Percentiles rank a stretch among this genome's conserved stretches.
These are phyloP conservation scores for Chrysogorgia sp. DNA, from an alignment of 92 coral and sea anemone species.

Conservation along the genomic window DNA sequence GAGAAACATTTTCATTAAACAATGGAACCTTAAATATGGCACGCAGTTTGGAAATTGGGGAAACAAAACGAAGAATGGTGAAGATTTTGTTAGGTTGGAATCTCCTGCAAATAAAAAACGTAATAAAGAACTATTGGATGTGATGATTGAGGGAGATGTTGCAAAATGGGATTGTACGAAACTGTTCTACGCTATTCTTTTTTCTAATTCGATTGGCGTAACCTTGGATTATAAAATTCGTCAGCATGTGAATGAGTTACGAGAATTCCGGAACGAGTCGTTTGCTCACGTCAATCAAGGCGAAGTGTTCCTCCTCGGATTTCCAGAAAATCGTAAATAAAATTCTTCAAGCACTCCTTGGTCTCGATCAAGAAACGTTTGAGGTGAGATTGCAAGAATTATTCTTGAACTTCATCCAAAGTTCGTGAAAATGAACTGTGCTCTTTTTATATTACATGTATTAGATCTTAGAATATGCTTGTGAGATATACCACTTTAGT, in stretches of 20 bases:
- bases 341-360: slow-evolving; percentile 24
- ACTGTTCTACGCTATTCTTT: slow-evolving; percentile 58
- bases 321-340: slow-evolving; percentile 27
- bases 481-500: too few relatives aligned
- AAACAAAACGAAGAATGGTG: slow-evolving; percentile 17
- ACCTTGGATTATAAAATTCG: slow-evolving; percentile 3
- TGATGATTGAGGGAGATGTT: slow-evolving; percentile 17
- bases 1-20: background rate
- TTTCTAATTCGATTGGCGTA: slow-evolving; percentile 50
- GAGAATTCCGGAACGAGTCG: slow-evolving; percentile 31
- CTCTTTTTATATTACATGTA: too few relatives aligned
- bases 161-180: slow-evolving; percentile 30
- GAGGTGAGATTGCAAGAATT: too few relatives aligned
- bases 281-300: slow-evolving; percentile 36
- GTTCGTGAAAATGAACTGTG: too few relatives aligned
- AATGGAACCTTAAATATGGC: slow-evolving; percentile 8
- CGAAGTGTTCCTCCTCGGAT: slow-evolving; percentile 27
- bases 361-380: slow-evolving; percentile 3
- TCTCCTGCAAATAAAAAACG: slow-evolving; percentile 4
- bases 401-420: too few relatives aligned
- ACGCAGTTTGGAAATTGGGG: slow-evolving; percentile 12
- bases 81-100: slow-evolving; percentile 32
- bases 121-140: slow-evolving; percentile 11
- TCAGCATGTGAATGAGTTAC: slow-evolving; percentile 22
- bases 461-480: too few relatives aligned